Percentiles rank a stretch among this genome's conserved stretches.
phyloP scores from a whole-genome alignment of 2,797 vertebrate genomes.

The Aotus griseimembra region DNA sequence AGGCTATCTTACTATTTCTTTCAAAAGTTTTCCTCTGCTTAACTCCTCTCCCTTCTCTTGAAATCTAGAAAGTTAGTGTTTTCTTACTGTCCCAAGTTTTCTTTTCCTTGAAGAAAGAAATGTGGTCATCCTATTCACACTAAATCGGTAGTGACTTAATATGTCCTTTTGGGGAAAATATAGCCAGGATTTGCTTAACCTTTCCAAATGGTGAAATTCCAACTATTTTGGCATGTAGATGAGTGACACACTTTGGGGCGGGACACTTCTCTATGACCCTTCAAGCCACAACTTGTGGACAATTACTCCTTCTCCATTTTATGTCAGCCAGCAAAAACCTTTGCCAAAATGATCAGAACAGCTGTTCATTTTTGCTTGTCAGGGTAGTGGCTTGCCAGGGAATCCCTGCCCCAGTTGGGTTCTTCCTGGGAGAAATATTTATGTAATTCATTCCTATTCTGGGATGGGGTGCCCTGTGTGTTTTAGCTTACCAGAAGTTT shows the following conservation, averaged over 20 bases:
- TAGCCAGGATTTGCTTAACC: background rate
- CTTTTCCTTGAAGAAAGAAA: background rate
- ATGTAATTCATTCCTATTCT: slow-evolving; percentile 37
- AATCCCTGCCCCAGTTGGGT: slow-evolving; percentile 47
- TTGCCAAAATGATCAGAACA: slow-evolving; percentile 48
- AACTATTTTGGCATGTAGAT: background rate
- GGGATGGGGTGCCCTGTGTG: background rate
- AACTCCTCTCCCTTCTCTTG: background rate
- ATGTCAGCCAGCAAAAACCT: background rate
- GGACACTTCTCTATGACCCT: background rate
- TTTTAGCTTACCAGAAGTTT: slow-evolving; percentile 29
- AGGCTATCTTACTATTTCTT: background rate
- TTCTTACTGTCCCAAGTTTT: background rate
- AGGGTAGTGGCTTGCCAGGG: slow-evolving; percentile 31
- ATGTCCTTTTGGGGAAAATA: background rate
- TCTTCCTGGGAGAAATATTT: slow-evolving; percentile 57
- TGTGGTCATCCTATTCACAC: background rate
- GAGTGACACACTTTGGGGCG: background rate
- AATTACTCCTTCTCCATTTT: background rate
- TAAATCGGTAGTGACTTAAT: slow-evolving; percentile 7
- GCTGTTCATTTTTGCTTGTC: slow-evolving; percentile 45
- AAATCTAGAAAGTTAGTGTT: background rate
- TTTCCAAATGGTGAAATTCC: slow-evolving; percentile 5
- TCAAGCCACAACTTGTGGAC: background rate
- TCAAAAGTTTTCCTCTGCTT: background rate